A percentile compares a stretch with the other conserved stretches of the same genome.
phyloP scores from a whole-genome alignment of 2,797 vertebrate genomes.

The Sebastes taczanowskii region DNA sequence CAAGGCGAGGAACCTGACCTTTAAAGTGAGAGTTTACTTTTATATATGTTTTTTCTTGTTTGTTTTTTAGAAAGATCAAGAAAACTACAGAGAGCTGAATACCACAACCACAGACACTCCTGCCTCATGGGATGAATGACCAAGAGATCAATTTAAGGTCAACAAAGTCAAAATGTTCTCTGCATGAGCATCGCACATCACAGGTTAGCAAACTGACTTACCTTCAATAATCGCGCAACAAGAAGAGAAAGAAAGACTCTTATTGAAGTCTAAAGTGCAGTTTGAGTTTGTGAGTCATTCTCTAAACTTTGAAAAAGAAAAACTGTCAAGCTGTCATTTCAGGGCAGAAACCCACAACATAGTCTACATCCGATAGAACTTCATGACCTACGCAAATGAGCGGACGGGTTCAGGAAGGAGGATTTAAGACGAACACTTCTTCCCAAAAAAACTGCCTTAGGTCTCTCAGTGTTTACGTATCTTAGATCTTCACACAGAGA shows the following conservation, averaged over 20 bases:
- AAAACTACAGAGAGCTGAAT: slow-evolving; percentile 1
- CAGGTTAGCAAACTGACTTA: background rate
- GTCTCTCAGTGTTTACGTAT: background rate
- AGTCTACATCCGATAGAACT: slow-evolving; percentile 15
- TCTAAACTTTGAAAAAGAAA: background rate
- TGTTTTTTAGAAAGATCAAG: background rate
- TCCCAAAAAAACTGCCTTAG: background rate
- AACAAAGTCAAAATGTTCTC: background rate
- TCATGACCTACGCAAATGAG: slow-evolving; percentile 25
- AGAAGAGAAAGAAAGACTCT: background rate
- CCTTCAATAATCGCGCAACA: background rate
- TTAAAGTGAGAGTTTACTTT: slow-evolving; percentile 25
- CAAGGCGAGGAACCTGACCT: slow-evolving; percentile 27
- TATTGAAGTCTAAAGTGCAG: slow-evolving; percentile 4
- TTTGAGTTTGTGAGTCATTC: slow-evolving; percentile 18
- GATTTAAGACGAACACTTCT: background rate
- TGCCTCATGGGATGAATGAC: background rate
- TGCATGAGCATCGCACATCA: background rate
- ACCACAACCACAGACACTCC: background rate
- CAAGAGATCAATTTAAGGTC: background rate
- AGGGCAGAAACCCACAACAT: background rate
- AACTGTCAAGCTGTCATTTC: slow-evolving; percentile 23
- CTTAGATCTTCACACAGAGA: slow-evolving; percentile 12
- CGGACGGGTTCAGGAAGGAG: background rate
- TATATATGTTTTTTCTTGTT: background rate